Percentiles rank a stretch among this genome's conserved stretches.
Evolutionary conservation across 2,888 invertebrate genomes (phyloP).

Genomic region (Cheilosia vulpina): DNA sequence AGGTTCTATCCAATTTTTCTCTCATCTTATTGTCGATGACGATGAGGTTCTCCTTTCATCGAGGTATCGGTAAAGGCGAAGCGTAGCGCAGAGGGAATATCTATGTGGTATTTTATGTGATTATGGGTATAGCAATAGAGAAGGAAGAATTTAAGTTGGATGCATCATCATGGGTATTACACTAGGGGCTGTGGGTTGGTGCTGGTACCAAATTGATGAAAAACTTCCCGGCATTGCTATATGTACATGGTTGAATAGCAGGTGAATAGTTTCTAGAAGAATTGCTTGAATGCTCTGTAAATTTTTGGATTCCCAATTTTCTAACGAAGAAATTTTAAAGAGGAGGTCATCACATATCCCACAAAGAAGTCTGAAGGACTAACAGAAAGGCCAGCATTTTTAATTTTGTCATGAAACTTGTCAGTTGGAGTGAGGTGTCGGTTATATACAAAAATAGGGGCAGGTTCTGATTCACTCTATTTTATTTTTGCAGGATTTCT

Average conservation of each 20-base stretch:
- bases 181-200: slow-evolving; percentile 23
- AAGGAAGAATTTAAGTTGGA: slow-evolving; percentile 64
- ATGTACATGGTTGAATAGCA: slow-evolving; percentile 22
- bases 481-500: too few relatives aligned
- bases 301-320: slow-evolving; percentile 56
- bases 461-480: background rate
- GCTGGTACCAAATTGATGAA: slow-evolving; percentile 63
- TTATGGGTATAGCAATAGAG: slow-evolving; percentile 56
- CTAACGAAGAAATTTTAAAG: slow-evolving; percentile 53
- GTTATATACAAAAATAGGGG: slow-evolving; percentile 32
- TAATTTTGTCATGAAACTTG: slow-evolving; percentile 20
- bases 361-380: background rate
- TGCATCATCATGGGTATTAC: slow-evolving; percentile 66
- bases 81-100: slow-evolving; percentile 26
- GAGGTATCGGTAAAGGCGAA: background rate
- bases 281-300: slow-evolving; percentile 48
- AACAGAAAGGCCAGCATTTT: slow-evolving; percentile 49
- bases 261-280: slow-evolving; percentile 49
- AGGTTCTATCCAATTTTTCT: slow-evolving; percentile 60
- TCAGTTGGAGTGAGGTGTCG: slow-evolving; percentile 6
- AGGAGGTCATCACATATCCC: slow-evolving; percentile 17
- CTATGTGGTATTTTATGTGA: slow-evolving; percentile 72
- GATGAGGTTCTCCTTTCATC: slow-evolving; percentile 44
- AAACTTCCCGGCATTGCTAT: slow-evolving; percentile 43
- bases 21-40: slow-evolving; percentile 68